phyloP scores from a whole-genome alignment of 2,888 invertebrate species.

The Myopa tessellatipennis region DNA sequence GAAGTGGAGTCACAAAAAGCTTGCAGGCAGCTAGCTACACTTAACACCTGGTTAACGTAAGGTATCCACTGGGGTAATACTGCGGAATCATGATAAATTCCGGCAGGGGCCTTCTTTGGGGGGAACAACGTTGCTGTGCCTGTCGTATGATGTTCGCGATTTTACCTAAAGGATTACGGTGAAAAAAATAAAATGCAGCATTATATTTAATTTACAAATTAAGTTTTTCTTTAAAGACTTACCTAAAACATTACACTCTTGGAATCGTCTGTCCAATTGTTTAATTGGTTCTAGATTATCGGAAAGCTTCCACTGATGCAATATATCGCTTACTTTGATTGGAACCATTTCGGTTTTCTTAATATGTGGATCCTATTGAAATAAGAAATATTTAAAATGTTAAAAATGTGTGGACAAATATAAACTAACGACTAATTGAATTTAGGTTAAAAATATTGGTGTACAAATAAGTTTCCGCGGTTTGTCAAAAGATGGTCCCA shows the following conservation, averaged over 20 bases:
- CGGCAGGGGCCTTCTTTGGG: conserved; percentile 56
- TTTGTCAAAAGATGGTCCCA: no score
- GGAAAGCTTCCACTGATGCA: conserved; percentile 62
- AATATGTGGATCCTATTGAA: conserved; percentile 52
- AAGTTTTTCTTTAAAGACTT: conserved; percentile 33
- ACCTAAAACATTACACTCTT: conserved; percentile 66
- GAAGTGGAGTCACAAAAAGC: not conserved
- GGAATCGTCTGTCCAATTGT: conserved; percentile 62
- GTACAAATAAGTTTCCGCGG: no score
- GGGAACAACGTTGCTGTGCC: conserved; percentile 56
- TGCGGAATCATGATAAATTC: conserved; percentile 67
- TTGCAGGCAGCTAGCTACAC: not conserved
- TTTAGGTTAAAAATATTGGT: not conserved
- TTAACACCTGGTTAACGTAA: conserved; percentile 63
- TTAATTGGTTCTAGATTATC: conserved; percentile 62
- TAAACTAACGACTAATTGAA: not conserved
- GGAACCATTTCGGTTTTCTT: conserved; percentile 56
- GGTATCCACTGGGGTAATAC: conserved; percentile 66
- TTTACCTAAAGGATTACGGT: conserved; percentile 57
- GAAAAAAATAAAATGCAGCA: not conserved
- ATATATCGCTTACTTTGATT: conserved; percentile 61
- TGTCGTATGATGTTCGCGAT: conserved; percentile 66
- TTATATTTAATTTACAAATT: not conserved
- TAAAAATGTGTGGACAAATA: no score
- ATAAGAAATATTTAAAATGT: not conserved